Percentiles rank a stretch among this genome's conserved stretches.
Evolutionary conservation across 2,888 invertebrate genomes (phyloP).

Genomic region (Leucophora obtusa): DNA sequence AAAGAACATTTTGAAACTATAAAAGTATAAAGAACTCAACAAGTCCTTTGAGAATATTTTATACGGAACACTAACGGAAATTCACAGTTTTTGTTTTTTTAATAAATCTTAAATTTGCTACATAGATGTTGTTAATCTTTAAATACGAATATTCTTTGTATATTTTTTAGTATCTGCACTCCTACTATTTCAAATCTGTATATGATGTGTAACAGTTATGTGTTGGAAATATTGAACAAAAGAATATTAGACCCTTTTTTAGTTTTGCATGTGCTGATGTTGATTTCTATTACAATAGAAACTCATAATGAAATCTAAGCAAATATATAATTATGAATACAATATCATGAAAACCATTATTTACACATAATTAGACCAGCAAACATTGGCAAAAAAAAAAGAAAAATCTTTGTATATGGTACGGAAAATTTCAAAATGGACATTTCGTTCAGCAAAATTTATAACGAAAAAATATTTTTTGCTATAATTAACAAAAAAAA

Average conservation of each 20-base stretch:
- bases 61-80: constrained; percentile 20
- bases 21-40: constrained; percentile 29
- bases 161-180: neutral
- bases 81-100: neutral
- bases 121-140: neutral
- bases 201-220: neutral
- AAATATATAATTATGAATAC: constrained; percentile 53
- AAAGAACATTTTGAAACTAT: constrained; percentile 19
- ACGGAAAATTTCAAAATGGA: no score
- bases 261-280: constrained; percentile 38
- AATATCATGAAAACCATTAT: constrained; percentile 27
- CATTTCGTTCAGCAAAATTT: no score
- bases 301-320: constrained; percentile 55
- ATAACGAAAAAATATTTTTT: no score
- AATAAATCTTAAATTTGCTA: constrained; percentile 4
- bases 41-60: constrained; percentile 45
- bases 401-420: no score
- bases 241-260: constrained; percentile 28
- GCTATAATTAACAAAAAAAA: no score
- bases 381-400: neutral
- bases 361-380: constrained; percentile 19
- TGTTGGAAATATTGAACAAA: neutral
- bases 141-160: neutral
- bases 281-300: constrained; percentile 9
- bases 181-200: neutral